A percentile compares a stretch with the other conserved stretches of the same genome.
phyloP scores from a whole-genome alignment of 92 coral and sea anemone genomes.

The Isaurus tuberculatus region DNA sequence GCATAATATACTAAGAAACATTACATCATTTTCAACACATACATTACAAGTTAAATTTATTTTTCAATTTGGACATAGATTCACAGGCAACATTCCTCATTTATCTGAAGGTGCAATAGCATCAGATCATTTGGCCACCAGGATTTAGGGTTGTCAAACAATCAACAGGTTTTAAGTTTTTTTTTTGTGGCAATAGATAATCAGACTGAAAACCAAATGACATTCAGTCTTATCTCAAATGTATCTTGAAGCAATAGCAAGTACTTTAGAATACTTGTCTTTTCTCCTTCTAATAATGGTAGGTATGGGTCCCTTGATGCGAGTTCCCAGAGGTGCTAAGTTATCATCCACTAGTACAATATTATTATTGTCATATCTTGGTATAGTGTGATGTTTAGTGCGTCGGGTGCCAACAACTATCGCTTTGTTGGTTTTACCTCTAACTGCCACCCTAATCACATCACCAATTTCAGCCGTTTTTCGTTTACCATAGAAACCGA shows the following conservation, averaged over 20 bases:
- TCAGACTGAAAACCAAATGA: no score
- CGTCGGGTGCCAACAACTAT: slow-evolving; percentile 95
- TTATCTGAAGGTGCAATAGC: no score
- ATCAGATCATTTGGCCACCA: no score
- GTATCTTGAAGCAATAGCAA: slow-evolving; percentile 98
- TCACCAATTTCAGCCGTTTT: slow-evolving; percentile 98
- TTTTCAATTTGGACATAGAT: no score
- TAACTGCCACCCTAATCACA: slow-evolving; percentile 93
- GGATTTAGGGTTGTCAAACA: no score
- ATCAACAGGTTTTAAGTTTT: no score
- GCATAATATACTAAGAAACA: no score
- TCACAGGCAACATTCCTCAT: no score
- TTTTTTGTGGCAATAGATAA: no score
- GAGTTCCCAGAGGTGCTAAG: slow-evolving; percentile 95
- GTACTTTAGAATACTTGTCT: slow-evolving; percentile 94
- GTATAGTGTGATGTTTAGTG: slow-evolving; percentile 90
- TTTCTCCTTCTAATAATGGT: slow-evolving; percentile 86
- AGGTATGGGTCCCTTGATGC: slow-evolving; percentile 96
- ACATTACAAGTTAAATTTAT: no score
- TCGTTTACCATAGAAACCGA: slow-evolving; percentile 92
- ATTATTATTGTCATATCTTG: slow-evolving; percentile 95
- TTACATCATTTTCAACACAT: no score
- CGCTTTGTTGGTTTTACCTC: slow-evolving; percentile 95
- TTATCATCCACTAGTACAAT: slow-evolving; percentile 95
- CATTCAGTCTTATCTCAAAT: slow-evolving; percentile 36